Percentiles rank a stretch among this genome's conserved stretches.
Conservation (phyloP, 2,797 vertebrate genomes). For the Alca torda region DNA sequence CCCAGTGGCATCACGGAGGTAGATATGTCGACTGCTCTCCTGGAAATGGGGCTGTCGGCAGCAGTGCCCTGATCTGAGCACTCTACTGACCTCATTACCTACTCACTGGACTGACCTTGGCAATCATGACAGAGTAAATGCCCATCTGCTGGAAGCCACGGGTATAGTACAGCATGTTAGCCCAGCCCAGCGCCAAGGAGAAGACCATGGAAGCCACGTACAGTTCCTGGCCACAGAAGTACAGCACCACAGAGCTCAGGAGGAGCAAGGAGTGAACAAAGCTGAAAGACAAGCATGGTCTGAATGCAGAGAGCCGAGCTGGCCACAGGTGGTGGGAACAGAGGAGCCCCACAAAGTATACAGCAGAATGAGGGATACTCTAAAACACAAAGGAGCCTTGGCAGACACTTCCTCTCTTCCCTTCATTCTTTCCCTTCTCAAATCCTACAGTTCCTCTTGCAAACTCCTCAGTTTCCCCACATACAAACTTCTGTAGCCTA, state of each 20-base stretch:
- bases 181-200: constrained; percentile 90
- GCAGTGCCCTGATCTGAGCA: not conserved
- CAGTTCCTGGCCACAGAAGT: constrained; percentile 69
- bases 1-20: not conserved
- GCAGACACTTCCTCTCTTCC: not conserved
- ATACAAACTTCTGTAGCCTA: not conserved
- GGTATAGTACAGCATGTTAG: constrained; percentile 92
- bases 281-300: constrained; percentile 69
- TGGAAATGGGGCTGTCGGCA: not conserved
- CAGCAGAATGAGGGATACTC: not conserved
- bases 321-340: not conserved
- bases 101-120: constrained; percentile 83
- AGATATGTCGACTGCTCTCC: not conserved
- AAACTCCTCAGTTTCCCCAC: not conserved
- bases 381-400: not conserved
- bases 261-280: constrained; percentile 88
- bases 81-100: not conserved
- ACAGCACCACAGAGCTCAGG: constrained; percentile 78
- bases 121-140: constrained; percentile 95
- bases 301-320: not conserved
- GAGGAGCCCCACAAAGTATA: not conserved
- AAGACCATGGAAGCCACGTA: constrained; percentile 89
- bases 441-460: not conserved
- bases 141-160: constrained; percentile 91
- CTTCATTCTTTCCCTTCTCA: not conserved